Conservation (phyloP, 2,113 vertebrate genomes). For the Thinocorus orbignyianus region DNA sequence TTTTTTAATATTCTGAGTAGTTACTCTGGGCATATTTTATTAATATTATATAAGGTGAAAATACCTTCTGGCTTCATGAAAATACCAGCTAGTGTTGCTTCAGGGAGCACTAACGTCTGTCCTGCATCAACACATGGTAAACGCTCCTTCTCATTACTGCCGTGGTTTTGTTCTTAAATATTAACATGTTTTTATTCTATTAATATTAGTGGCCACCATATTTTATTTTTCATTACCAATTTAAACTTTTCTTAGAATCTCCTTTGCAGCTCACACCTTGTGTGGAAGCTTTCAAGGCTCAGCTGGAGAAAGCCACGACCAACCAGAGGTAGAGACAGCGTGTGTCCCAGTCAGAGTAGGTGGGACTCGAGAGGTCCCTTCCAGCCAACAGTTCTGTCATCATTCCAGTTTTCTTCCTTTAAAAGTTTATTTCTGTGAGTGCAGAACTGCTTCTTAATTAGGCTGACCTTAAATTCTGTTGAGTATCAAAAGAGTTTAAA, state of each 20-base stretch:
- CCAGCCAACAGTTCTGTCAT: not conserved
- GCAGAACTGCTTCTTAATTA: not conserved
- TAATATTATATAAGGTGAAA: not conserved
- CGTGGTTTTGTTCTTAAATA: not conserved
- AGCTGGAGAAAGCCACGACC: not conserved
- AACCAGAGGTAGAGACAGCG: not conserved
- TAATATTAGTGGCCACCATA: not conserved
- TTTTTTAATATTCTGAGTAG: not conserved
- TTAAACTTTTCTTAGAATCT: not conserved
- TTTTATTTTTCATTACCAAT: not conserved
- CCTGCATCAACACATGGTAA: not conserved
- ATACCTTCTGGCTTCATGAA: not conserved
- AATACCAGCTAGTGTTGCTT: not conserved
- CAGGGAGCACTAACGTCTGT: not conserved
- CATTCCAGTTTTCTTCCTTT: not conserved
- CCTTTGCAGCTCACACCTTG: not conserved
- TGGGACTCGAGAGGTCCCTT: not conserved
- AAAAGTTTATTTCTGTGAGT: not conserved
- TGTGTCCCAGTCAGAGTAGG: not conserved
- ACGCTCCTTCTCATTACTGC: not conserved
- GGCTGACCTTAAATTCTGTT: not conserved
- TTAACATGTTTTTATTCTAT: not conserved
- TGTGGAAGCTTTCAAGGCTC: not conserved
- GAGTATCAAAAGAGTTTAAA: not conserved
- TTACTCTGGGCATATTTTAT: not conserved